Evolutionary conservation across 2,797 vertebrate species (phyloP).

Genomic region (Phrynocephalus forsythii): DNA sequence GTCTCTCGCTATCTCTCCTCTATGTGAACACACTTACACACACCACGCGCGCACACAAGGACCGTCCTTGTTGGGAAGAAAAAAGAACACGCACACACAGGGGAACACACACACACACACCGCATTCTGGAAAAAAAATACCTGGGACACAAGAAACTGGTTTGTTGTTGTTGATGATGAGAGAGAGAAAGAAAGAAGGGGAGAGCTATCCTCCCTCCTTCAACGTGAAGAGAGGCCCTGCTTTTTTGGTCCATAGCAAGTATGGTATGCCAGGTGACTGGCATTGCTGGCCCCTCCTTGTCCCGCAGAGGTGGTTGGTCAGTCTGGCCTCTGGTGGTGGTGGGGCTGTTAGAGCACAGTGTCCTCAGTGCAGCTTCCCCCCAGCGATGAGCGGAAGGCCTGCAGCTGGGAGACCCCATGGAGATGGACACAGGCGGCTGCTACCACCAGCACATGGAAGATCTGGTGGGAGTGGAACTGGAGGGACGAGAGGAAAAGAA

Average conservation of each 20-base stretch:
- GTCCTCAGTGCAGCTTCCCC: conserved; percentile 47
- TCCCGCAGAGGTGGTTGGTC: not conserved
- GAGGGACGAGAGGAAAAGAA: not conserved
- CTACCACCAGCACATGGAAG: conserved; percentile 60
- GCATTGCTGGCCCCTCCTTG: not conserved
- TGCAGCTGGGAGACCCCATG: conserved; percentile 57
- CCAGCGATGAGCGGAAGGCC: conserved; percentile 47
- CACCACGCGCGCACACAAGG: not conserved
- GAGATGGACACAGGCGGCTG: conserved; percentile 51
- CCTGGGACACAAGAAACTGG: not conserved
- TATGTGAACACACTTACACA: not conserved
- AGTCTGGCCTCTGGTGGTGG: not conserved
- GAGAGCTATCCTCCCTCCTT: not conserved
- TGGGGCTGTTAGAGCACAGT: conserved; percentile 32
- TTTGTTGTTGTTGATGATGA: not conserved
- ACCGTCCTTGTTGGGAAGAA: not conserved
- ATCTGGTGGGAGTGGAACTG: conserved; percentile 65
- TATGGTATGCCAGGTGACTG: not conserved
- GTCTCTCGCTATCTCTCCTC: not conserved
- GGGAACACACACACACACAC: not conserved
- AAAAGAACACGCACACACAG: not conserved
- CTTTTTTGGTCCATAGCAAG: conserved; percentile 10
- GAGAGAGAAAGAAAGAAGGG: not conserved
- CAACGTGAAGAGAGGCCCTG: conserved; percentile 2
- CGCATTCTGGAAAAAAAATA: conserved; percentile 1